Evolutionary conservation across 2,113 vertebrate genomes (phyloP).

Genomic region (Nettapus auritus): DNA sequence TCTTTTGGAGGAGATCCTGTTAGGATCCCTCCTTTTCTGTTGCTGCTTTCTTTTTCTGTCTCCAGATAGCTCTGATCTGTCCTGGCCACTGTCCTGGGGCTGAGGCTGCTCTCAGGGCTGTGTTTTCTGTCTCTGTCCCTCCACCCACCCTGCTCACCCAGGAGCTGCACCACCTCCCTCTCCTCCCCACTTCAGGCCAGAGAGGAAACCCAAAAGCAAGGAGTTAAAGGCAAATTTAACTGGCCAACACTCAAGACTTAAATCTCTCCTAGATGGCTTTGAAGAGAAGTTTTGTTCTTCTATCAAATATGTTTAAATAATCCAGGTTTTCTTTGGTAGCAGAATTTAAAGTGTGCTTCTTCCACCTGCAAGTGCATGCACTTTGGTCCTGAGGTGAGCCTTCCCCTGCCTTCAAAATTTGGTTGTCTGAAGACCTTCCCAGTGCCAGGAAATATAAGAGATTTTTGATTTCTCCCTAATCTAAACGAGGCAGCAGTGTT

Average conservation of each 20-base stretch:
- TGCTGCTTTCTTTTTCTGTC: not conserved
- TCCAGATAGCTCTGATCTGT: not conserved
- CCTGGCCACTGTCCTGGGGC: not conserved
- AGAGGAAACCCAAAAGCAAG: not conserved
- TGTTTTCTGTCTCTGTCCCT: not conserved
- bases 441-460: not conserved
- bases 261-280: not conserved
- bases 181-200: rapidly evolving
- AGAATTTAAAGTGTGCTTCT: not conserved
- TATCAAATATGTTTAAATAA: not conserved
- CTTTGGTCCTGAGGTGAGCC: not conserved
- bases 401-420: not conserved
- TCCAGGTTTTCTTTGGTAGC: not conserved
- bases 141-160: rapidly evolving
- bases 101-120: not conserved
- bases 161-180: not conserved
- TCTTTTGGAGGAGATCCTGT: not conserved
- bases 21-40: not conserved
- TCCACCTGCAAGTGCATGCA: not conserved
- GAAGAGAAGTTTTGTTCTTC: not conserved
- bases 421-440: not conserved
- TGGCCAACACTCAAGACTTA: not conserved
- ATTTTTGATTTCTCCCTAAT: not conserved
- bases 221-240: not conserved
- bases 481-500: not conserved